phyloP scores from a whole-genome alignment of 2,113 vertebrate genomes.

The Meriones unguiculatus region DNA sequence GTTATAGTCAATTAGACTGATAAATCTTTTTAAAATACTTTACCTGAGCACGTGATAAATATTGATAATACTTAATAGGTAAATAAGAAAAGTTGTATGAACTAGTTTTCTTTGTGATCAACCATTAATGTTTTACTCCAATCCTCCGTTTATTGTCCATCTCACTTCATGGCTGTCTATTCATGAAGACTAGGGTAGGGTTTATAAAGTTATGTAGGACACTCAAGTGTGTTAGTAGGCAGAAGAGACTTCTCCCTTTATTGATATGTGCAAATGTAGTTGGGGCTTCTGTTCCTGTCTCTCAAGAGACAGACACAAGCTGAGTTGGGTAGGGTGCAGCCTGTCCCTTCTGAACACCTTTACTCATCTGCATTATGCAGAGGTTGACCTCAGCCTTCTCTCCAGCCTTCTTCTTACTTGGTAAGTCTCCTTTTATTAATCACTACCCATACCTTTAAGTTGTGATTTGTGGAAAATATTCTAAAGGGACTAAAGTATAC shows the following conservation, averaged over 20 bases:
- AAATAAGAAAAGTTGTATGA: conserved; percentile 20
- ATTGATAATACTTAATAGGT: background rate
- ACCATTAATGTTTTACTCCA: conserved; percentile 18
- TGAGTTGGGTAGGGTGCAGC: background rate
- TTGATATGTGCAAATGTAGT: background rate
- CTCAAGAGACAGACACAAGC: background rate
- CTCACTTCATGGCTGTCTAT: background rate
- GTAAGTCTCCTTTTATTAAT: background rate
- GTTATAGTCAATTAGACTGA: conserved; percentile 24
- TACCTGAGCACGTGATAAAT: conserved; percentile 19
- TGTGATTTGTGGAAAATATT: background rate
- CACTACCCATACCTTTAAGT: background rate
- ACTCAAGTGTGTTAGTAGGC: background rate
- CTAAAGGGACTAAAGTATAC: background rate
- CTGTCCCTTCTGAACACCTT: background rate
- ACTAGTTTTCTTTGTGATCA: background rate
- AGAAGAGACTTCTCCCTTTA: background rate
- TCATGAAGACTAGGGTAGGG: background rate
- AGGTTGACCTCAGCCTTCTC: background rate
- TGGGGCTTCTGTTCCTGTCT: background rate
- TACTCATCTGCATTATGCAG: background rate
- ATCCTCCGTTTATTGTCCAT: background rate
- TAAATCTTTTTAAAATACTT: conserved; percentile 11
- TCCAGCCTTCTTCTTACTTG: background rate
- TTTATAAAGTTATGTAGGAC: background rate